phyloP scores from a whole-genome alignment of 64 coral and sea anemone species.

The Dendronephthya gigantea region DNA sequence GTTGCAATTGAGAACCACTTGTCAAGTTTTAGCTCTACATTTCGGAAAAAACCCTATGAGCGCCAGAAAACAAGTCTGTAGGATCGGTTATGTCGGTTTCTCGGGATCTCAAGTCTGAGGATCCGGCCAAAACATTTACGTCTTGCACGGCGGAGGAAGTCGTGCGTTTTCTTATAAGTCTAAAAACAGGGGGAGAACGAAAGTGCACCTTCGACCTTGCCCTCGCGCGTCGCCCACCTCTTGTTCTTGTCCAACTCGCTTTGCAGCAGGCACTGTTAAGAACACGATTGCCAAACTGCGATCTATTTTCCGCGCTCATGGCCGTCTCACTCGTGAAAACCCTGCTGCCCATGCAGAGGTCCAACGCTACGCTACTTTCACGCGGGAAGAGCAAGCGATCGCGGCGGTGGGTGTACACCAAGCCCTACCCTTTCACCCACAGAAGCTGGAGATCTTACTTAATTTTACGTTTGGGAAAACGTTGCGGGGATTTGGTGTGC shows the following conservation, averaged over 20 bases:
- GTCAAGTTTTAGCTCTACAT: neutral
- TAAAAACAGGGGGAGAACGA: neutral
- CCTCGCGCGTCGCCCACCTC: neutral
- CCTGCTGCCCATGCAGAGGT: neutral
- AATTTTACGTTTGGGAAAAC: neutral
- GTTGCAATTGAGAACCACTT: neutral
- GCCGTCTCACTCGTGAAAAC: neutral
- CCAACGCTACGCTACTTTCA: neutral
- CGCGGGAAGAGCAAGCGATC: neutral
- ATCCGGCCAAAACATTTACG: too few species aligned
- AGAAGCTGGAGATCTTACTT: neutral
- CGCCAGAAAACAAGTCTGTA: too few species aligned
- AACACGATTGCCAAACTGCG: neutral
- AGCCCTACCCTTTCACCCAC: neutral
- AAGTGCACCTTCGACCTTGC: neutral
- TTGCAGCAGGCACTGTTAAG: neutral
- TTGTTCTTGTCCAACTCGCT: neutral
- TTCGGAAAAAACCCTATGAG: neutral
- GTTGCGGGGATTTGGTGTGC: too few species aligned
- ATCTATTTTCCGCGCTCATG: neutral
- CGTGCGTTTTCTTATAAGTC: neutral
- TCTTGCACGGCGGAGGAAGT: neutral
- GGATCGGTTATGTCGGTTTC: too few species aligned
- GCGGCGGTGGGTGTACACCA: neutral
- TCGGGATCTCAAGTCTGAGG: too few species aligned